Percentiles rank a stretch among this genome's conserved stretches.
These are phyloP conservation scores for Drosophila eohydei DNA, from an alignment of 2,888 invertebrate genomes.

Conservation along the genomic window DNA sequence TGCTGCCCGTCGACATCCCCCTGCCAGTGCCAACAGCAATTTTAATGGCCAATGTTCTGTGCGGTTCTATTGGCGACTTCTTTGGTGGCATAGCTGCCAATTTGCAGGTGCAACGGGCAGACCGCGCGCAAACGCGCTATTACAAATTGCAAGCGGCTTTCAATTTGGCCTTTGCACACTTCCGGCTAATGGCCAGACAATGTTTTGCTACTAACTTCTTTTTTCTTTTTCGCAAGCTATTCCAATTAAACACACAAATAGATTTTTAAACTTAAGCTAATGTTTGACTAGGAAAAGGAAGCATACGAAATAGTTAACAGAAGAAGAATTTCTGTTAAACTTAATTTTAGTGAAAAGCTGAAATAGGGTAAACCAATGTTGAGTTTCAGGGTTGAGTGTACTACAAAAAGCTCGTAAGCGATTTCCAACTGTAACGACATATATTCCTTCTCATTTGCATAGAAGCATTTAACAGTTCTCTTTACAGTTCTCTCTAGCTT, in stretches of 20 bases:
- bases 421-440: too few species aligned
- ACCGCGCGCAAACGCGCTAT: conserved; percentile 38
- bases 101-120: conserved; percentile 62
- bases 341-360: neutral
- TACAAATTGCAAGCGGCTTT: conserved; percentile 56
- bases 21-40: conserved; percentile 15
- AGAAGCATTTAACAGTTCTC: too few species aligned
- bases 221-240: neutral
- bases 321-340: neutral
- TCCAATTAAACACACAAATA: conserved; percentile 13
- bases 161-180: conserved; percentile 47
- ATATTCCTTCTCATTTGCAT: too few species aligned
- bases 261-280: neutral
- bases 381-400: too few species aligned
- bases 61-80: conserved; percentile 43
- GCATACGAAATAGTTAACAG: neutral
- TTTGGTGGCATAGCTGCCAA: conserved; percentile 56
- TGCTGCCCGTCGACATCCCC: neutral
- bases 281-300: neutral
- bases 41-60: conserved; percentile 61
- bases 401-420: too few species aligned
- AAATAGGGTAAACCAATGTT: too few species aligned
- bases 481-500: neutral
- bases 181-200: conserved; percentile 31
- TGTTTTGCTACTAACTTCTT: neutral